Percentiles rank a stretch among this genome's conserved stretches.
Conservation (phyloP, 2,888 invertebrate species). For the Thecocarcelia acutangulata region DNA sequence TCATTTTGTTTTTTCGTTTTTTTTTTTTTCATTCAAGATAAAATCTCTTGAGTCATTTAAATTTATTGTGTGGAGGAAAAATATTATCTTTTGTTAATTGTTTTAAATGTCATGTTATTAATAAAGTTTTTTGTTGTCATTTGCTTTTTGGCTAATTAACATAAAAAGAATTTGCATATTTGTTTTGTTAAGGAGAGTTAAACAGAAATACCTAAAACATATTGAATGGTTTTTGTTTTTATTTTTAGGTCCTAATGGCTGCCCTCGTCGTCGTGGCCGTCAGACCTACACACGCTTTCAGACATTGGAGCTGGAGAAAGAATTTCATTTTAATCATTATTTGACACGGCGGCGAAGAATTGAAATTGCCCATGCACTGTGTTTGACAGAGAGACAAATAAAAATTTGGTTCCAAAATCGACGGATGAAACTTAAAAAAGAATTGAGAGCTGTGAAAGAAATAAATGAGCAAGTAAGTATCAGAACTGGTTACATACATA, state of each 20-base stretch:
- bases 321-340: slow-evolving; percentile 99
- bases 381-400: slow-evolving; percentile 97
- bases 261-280: slow-evolving; percentile 95
- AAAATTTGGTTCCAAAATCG: slow-evolving; percentile 99
- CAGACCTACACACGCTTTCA: slow-evolving; percentile 99
- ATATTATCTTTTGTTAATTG: slow-evolving; percentile 67
- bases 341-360: slow-evolving; percentile 97
- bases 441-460: slow-evolving; percentile 95
- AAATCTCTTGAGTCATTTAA: slow-evolving; percentile 35
- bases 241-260: slow-evolving; percentile 95
- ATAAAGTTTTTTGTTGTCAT: slow-evolving; percentile 30
- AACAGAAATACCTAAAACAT: neutral
- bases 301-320: slow-evolving; percentile 98
- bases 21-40: slow-evolving; percentile 17
- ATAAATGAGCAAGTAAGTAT: slow-evolving; percentile 90
- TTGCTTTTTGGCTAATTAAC: slow-evolving; percentile 50
- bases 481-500: neutral
- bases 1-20: slow-evolving; percentile 22
- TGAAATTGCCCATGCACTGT: slow-evolving; percentile 97
- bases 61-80: slow-evolving; percentile 7
- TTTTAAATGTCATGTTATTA: slow-evolving; percentile 54
- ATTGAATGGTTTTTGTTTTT: slow-evolving; percentile 43
- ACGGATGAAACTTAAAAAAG: slow-evolving; percentile 98
- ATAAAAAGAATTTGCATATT: slow-evolving; percentile 53
- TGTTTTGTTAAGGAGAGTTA: slow-evolving; percentile 13